Percentiles rank a stretch among this genome's conserved stretches.
phyloP scores from a whole-genome alignment of 2,797 vertebrate species.

The Pristis pectinata region DNA sequence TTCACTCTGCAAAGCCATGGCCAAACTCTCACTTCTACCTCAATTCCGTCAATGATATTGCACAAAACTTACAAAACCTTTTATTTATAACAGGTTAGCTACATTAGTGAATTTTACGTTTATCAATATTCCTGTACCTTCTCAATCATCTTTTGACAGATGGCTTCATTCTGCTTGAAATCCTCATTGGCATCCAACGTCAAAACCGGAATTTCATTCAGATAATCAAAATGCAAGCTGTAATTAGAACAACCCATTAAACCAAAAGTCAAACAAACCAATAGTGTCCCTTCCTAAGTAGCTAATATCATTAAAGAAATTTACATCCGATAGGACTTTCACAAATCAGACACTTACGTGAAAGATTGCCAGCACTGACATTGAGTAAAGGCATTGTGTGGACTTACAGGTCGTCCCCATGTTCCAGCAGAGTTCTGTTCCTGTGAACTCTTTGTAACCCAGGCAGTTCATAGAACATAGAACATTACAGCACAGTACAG shows the following conservation, averaged over 20 bases:
- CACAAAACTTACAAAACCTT: too few species aligned
- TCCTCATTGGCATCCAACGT: constrained; percentile 81
- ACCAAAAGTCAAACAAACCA: not conserved
- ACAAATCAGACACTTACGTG: not conserved
- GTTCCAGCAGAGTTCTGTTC: too few species aligned
- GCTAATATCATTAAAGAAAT: too few species aligned
- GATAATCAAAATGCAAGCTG: constrained; percentile 77
- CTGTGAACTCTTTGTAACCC: too few species aligned
- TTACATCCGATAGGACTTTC: not conserved
- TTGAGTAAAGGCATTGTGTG: not conserved
- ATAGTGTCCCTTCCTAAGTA: not conserved
- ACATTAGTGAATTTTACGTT: not conserved
- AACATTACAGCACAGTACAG: too few species aligned
- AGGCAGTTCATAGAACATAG: too few species aligned
- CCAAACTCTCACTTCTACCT: too few species aligned
- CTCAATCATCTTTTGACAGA: constrained; percentile 69
- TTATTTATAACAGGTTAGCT: not conserved
- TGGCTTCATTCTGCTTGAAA: constrained; percentile 63
- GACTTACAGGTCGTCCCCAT: too few species aligned
- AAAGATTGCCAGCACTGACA: not conserved
- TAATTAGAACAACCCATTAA: not conserved
- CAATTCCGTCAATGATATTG: too few species aligned
- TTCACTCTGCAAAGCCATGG: too few species aligned
- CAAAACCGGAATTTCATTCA: constrained; percentile 75
- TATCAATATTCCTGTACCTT: constrained; percentile 62